Percentiles rank a stretch among this genome's conserved stretches.
Conservation (phyloP, 2,113 vertebrate genomes). For the Dicrurus megarhynchus region DNA sequence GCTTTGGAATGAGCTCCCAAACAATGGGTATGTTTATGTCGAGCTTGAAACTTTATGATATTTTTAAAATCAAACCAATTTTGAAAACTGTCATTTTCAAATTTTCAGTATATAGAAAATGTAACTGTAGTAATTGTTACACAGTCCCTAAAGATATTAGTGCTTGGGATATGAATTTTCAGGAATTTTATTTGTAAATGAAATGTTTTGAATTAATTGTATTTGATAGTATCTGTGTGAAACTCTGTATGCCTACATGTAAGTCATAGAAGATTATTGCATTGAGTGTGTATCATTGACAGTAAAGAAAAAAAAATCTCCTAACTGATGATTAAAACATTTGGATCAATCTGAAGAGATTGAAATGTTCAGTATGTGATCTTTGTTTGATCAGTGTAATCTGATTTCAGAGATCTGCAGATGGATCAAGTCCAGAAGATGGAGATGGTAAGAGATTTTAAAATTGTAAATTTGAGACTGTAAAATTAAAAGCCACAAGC, state of each 20-base stretch:
- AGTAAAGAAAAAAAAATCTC: not conserved
- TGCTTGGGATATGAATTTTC: not conserved
- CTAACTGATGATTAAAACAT: not conserved
- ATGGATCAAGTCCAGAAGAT: conserved; percentile 93
- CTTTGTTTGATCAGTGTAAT: not conserved
- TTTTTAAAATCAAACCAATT: not conserved
- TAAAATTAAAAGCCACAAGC: not conserved
- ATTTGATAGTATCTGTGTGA: not conserved
- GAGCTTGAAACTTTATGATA: not conserved
- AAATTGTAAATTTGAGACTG: no score
- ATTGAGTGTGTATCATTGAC: not conserved
- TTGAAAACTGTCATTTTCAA: not conserved
- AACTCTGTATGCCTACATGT: not conserved
- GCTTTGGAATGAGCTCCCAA: not conserved
- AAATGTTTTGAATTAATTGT: not conserved
- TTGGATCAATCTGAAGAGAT: not conserved
- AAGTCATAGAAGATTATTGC: not conserved
- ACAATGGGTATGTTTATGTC: not conserved
- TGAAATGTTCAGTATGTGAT: not conserved
- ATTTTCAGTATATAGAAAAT: not conserved
- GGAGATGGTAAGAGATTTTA: conserved; percentile 85
- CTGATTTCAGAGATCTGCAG: conserved; percentile 89
- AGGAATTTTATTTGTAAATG: not conserved
- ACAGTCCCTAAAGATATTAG: not conserved
- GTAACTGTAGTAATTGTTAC: not conserved